Percentiles rank a stretch among this genome's conserved stretches.
phyloP scores from a whole-genome alignment of 92 coral and sea anemone genomes.

The Porites evermanni region DNA sequence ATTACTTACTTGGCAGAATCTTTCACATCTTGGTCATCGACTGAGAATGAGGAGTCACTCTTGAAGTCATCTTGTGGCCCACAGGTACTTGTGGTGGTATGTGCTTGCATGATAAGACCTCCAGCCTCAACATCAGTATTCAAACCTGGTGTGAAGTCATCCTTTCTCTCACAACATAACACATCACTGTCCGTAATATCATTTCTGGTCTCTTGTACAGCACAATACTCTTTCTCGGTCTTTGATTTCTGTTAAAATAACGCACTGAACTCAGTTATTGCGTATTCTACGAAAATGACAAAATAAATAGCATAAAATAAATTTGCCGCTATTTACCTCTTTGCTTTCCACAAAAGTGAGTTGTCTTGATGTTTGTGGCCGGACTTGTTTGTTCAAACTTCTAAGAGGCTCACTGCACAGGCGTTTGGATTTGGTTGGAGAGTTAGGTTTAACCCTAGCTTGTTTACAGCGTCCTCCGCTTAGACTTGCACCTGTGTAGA shows the following conservation, averaged over 20 bases:
- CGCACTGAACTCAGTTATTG: neutral
- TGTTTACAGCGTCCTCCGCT: neutral
- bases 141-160: conserved; percentile 31
- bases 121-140: neutral
- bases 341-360: neutral
- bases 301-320: neutral
- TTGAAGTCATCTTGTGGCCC: conserved; percentile 12
- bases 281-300: too few species aligned
- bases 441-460: neutral
- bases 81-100: neutral
- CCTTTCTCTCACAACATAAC: neutral
- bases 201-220: neutral
- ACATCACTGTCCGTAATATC: conserved; percentile 3
- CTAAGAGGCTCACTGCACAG: neutral
- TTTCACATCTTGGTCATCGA: conserved; percentile 7
- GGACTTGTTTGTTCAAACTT: neutral
- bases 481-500: neutral
- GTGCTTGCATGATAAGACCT: neutral
- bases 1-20: conserved; percentile 11
- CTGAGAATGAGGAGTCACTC: conserved; percentile 3
- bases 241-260: neutral
- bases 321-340: neutral
- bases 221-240: neutral
- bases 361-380: conserved; percentile 5
- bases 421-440: conserved; percentile 1